A percentile compares a stretch with the other conserved stretches of the same genome.
Evolutionary conservation across 35 echinoderm and acorn worm species (phyloP).

Genomic region (Holothuria glaberrima): DNA sequence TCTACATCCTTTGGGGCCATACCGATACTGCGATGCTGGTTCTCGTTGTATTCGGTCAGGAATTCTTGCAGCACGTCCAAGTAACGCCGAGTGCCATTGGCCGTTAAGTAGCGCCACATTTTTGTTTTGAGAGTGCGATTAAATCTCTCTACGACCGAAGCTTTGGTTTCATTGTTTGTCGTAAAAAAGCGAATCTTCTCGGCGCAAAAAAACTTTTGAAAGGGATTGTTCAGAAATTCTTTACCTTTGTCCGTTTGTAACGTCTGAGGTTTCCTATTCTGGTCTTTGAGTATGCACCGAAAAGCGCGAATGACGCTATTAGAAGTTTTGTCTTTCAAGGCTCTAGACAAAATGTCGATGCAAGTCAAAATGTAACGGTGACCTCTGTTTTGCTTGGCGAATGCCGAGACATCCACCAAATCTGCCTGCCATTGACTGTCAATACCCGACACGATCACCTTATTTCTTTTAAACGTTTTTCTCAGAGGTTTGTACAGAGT

Average conservation of each 20-base stretch:
- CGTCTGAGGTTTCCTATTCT: conserved; percentile 43
- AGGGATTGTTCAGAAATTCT: conserved; percentile 61
- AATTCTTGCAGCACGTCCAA: not conserved
- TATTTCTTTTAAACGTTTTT: not conserved
- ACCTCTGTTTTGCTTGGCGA: too few species aligned
- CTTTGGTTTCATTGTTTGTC: conserved; percentile 82
- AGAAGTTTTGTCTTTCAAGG: conserved; percentile 53
- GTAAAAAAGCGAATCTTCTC: conserved; percentile 69
- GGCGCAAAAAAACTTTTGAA: conserved; percentile 55
- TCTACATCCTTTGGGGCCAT: conserved; percentile 57
- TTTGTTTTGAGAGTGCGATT: conserved; percentile 70
- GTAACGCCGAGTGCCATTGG: not conserved
- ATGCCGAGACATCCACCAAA: not conserved
- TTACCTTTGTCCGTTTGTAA: conserved; percentile 64
- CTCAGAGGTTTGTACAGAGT: conserved; percentile 53
- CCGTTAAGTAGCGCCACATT: conserved; percentile 66
- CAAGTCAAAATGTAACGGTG: conserved; percentile 33
- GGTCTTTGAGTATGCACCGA: conserved; percentile 30
- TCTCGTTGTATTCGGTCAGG: conserved; percentile 8
- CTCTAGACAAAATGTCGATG: conserved; percentile 73
- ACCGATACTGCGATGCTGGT: conserved; percentile 44
- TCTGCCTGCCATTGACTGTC: conserved; percentile 50
- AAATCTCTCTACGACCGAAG: conserved; percentile 66
- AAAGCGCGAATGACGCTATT: conserved; percentile 28
- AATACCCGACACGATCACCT: conserved; percentile 34